Percentiles rank a stretch among this genome's conserved stretches.
Conservation (phyloP, 2,888 invertebrate genomes). For the Dynastes tityus region DNA sequence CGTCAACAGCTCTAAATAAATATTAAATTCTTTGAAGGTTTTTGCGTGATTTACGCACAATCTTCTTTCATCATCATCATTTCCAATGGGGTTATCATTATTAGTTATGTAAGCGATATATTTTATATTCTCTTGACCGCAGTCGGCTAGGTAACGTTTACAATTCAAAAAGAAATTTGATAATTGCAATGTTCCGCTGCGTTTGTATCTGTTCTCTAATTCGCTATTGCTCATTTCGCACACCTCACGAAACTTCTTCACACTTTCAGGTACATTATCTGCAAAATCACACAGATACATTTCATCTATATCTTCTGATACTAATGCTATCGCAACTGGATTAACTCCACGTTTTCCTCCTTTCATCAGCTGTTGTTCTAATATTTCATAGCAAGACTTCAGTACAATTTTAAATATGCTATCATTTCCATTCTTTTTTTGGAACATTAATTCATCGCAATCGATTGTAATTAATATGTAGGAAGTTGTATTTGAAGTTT, state of each 20-base stretch:
- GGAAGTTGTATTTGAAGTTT: conserved; percentile 57
- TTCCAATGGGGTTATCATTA: conserved; percentile 61
- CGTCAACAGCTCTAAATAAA: conserved; percentile 60
- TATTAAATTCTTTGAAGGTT: conserved; percentile 59
- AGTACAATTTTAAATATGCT: conserved; percentile 61
- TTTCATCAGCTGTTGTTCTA: conserved; percentile 60
- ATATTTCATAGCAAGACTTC: conserved; percentile 60
- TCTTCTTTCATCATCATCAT: conserved; percentile 60
- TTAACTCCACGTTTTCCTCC: conserved; percentile 58
- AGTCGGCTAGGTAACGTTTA: conserved; percentile 61
- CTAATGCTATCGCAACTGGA: conserved; percentile 61
- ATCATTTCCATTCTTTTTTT: conserved; percentile 52
- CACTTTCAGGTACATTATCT: conserved; percentile 52
- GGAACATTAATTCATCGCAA: conserved; percentile 62
- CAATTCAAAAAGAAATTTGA: conserved; percentile 61
- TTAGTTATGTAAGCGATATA: conserved; percentile 62
- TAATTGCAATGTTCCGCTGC: conserved; percentile 59
- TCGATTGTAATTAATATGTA: conserved; percentile 64
- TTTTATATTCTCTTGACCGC: conserved; percentile 53
- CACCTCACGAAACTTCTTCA: conserved; percentile 47
- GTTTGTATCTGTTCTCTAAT: conserved; percentile 57
- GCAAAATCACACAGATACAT: conserved; percentile 57
- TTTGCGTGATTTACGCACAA: conserved; percentile 63
- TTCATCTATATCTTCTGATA: conserved; percentile 59
- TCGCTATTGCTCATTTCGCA: conserved; percentile 56